Conservation (phyloP, 2,888 invertebrate species). For the Deroplatys truncata region DNA sequence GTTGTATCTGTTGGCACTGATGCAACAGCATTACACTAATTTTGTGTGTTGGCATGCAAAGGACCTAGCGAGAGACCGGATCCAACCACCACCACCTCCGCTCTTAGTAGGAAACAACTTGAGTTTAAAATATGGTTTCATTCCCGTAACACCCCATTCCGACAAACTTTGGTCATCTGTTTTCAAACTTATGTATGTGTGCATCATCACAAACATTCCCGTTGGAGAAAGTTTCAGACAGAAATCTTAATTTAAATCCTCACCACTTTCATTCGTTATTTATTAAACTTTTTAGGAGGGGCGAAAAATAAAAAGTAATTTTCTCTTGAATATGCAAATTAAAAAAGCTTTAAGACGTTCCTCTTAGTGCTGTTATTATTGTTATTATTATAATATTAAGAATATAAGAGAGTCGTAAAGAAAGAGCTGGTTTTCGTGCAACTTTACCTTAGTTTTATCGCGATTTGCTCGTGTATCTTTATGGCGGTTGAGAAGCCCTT, state of each 20-base stretch:
- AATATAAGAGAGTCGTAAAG: not conserved
- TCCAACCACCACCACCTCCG: not conserved
- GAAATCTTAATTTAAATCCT: constrained; percentile 31
- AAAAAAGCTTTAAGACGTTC: not conserved
- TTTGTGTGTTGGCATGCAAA: not conserved
- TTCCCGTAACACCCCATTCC: constrained; percentile 25
- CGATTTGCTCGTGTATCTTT: not conserved
- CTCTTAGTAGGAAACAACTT: not conserved
- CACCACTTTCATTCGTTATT: constrained; percentile 28
- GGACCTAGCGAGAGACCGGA: not conserved
- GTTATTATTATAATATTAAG: not conserved
- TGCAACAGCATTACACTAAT: not conserved
- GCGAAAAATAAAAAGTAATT: constrained; percentile 19
- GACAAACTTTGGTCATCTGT: constrained; percentile 29
- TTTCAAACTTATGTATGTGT: constrained; percentile 19
- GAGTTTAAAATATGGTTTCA: constrained; percentile 29
- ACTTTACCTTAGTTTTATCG: not conserved
- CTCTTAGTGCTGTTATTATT: not conserved
- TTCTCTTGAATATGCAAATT: constrained; percentile 24
- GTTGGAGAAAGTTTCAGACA: constrained; percentile 23
- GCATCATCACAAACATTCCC: constrained; percentile 20
- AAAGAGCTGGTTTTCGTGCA: not conserved
- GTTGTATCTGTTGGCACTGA: too few relatives aligned
- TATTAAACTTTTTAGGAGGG: constrained; percentile 22
- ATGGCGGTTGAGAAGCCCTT: not conserved